Evolutionary conservation across 2,113 vertebrate species (phyloP), one percentile per base, ranked within the genome.

Genomic region (Lynx canadensis): DNA sequence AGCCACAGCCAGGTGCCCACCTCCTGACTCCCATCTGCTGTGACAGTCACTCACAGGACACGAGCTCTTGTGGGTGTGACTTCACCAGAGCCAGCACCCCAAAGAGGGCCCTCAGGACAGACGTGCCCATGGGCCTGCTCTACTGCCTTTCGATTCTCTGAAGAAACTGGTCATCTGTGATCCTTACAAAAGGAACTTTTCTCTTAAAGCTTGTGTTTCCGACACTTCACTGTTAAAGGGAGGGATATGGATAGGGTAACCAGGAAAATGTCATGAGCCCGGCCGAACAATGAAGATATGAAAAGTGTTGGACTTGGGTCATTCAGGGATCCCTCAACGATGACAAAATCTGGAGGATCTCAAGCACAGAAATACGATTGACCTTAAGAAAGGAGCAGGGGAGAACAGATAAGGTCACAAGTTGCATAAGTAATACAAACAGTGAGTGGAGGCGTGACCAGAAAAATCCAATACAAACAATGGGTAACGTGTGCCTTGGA

Each of bases 401-500:
- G 7, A 66, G n/a, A n/a, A 84, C 0, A 0, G 4, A 68, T 48
- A 27, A 52, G 50, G 12, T 13, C 1, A 8, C 0, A 2, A 4
- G 1, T 41, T 41, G 41, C 31, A 7, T 4, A 16, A n/a, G 48
- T 21, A 1, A 1, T 1, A 15, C 16, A 74, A 33, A 7, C 5
- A 29, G 55, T 0, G 45, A 33, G 25, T 5, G 21, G 41, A 60
- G 4, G 45, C 12, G 0, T 2, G n/a, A 11, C 33, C 15, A n/a
- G 33, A 55, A 86, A 48, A 45, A 9, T 5, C 16, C 27, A 15
- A 18, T 16, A 3, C 1, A 18, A 2, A 4, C 3, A 5, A 14
- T 4, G 0, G n/a, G 3, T 3, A 13, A 55, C 0, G 0, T 0
- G 0, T 1, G 0, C 33, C 18, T 9, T 3, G 21, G 36, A 12